Evolutionary conservation across 2,797 vertebrate genomes (phyloP), one percentile per base, ranked within the genome.

Genomic region (Pithecia hirsuta): DNA sequence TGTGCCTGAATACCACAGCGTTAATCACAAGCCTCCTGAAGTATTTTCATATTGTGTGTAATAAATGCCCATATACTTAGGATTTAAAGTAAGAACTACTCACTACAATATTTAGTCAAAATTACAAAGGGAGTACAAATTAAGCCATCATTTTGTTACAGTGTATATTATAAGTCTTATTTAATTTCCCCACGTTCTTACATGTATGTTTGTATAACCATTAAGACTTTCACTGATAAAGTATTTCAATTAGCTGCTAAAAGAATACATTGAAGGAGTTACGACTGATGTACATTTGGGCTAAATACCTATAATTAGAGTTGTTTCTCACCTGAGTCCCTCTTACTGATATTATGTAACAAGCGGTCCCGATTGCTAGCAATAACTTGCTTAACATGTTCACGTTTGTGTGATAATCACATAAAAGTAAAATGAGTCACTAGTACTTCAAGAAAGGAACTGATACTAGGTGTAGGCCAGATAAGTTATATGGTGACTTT

Each of bases 271-370:
- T 97, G 97, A 98, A 98, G 98, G 98, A 99, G 97, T 98, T 98
- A 97, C 89, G 98, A 98, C 98, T 98, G 98, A 98, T 97, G 95
- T 98, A 97, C 95, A 93, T 98, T 98, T 98, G 98, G 96, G 96
- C 97, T 99, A 98, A 99, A 98, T 98, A 98, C 98, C 98, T 98
- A 97, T 98, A 98, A 99, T 99, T 98, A 99, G 96, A 98, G 98
- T 98, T 98, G 97, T 98, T 98, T 98, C 98, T 98, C 98, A 98
- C 98, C 98, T 98, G 98, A 98, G 98, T 97, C 97, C 97, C 97
- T 98, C 98, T 98, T 98, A 98, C 95, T 96, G 98, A 98, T 98
- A 98, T 98, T 98, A 98, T 98, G 96, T 98, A 98, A 98, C 98
- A 99, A 99, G 98, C 96, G 98, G 97, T 97, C 97, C 97, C 98